Base-by-base conservation (phyloP, 2,888 invertebrate species). In the Scaptomyza cyrtandrae region DNA sequence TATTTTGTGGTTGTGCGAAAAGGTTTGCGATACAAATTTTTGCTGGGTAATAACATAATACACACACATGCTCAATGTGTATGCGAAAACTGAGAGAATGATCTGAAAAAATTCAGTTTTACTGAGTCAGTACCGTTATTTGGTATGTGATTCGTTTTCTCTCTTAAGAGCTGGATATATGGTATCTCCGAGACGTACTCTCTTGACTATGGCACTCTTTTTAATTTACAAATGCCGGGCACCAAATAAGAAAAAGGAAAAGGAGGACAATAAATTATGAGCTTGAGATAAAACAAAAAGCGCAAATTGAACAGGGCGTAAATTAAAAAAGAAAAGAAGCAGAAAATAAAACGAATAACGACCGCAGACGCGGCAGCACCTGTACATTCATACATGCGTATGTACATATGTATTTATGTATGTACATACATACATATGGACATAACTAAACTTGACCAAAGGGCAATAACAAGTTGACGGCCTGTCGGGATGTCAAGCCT, bases 211-310 rank as follows among this genome's bases (percentile, higher is more conserved):
- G 10, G 3, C 19, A 35, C 9, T 6, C 14, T 19, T 50, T 65
- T 62, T 71, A 62, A 71, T 70, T 70, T 61, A 55, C 61, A 61
- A 75, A 58, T 49, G 53, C 61, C 46, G 59, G 44, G 39, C 24
- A 49, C 55, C 19, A 45, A 46, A 29, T 14, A 39, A 43, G 27
- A 44, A 39, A 48, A 27, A 49, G 41, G 29, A 33, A 54, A 49
- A 62, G 41, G 41, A 57, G 55, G 56, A 59, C 71, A 64, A 82
- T 82, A 75, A 80, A 82, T 82, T 80, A 86, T 86, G 72, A 64
- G 86, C 83, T 59, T 58, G 65, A 75, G 75, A 82, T 86, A 86
- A 82, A 82, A 72, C 71, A 81, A 85, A 78, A 70, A 73, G 75
- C 63, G 67, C 70, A 86, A 86, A 82, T 80, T 80, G 79, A 80